A percentile compares a stretch with the other conserved stretches of the same genome.
phyloP scores from a whole-genome alignment of 2,888 invertebrate species.

The Melieria picta region DNA sequence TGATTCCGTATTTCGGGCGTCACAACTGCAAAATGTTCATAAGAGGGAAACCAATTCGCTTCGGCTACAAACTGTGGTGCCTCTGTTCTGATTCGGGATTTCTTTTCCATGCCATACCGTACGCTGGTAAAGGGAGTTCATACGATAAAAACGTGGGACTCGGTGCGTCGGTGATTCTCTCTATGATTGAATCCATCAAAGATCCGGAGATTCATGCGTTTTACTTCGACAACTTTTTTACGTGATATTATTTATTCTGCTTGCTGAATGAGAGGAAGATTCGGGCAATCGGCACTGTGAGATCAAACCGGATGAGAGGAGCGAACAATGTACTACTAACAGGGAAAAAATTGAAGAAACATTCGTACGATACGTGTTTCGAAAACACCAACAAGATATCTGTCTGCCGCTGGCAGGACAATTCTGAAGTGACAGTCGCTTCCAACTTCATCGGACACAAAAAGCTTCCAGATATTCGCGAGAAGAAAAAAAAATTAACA shows the following conservation, averaged over 20 bases:
- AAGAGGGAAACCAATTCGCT: slow-evolving; percentile 12
- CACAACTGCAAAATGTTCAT: slow-evolving; percentile 31
- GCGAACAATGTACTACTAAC: slow-evolving; percentile 10
- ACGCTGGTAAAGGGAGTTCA: neutral
- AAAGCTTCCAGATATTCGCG: slow-evolving; percentile 12
- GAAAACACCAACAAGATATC: too few relatives aligned
- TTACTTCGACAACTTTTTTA: slow-evolving; percentile 2
- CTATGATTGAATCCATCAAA: neutral
- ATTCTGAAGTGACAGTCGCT: slow-evolving; percentile 16
- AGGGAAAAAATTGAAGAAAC: slow-evolving; percentile 6
- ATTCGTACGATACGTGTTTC: slow-evolving; percentile 1
- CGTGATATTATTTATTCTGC: slow-evolving; percentile 11
- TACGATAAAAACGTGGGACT: neutral
- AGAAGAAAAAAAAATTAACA: neutral
- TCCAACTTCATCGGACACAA: slow-evolving; percentile 22
- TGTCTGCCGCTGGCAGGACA: neutral
- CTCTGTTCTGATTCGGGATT: slow-evolving; percentile 3
- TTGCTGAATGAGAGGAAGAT: slow-evolving; percentile 7
- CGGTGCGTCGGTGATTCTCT: neutral
- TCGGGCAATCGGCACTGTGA: slow-evolving; percentile 16
- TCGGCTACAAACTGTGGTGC: slow-evolving; percentile 27
- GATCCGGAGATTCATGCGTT: neutral
- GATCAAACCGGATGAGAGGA: slow-evolving; percentile 19
- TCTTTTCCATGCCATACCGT: neutral
- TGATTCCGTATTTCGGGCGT: slow-evolving; percentile 28